These are phyloP conservation scores for Eremophila alpestris DNA, from an alignment of 2,797 vertebrate genomes.

Conservation along the genomic window DNA sequence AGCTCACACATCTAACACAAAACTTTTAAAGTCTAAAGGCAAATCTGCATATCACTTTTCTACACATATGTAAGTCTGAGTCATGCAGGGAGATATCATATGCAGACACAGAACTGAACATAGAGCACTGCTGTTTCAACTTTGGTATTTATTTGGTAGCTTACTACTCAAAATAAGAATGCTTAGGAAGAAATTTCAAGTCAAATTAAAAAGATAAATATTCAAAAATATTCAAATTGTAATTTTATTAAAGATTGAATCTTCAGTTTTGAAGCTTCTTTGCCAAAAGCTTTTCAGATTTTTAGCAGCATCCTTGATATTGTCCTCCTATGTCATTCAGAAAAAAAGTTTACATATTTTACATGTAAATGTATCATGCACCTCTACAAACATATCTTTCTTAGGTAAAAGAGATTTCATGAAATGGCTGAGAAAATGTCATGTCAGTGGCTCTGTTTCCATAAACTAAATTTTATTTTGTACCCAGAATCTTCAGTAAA, in stretches of 20 bases:
- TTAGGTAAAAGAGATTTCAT: neutral
- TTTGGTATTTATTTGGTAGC: neutral
- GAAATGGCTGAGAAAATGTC: neutral
- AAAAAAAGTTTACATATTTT: neutral
- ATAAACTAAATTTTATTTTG: neutral
- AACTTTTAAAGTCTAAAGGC: neutral
- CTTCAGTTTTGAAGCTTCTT: neutral
- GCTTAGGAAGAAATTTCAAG: neutral
- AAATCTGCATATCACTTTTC: neutral
- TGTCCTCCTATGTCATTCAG: neutral
- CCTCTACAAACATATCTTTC: neutral
- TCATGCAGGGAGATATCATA: accelerated
- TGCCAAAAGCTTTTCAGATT: neutral
- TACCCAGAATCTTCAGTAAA: neutral
- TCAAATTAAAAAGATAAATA: neutral
- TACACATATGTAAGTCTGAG: neutral
- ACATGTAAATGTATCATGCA: neutral
- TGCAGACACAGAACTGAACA: neutral
- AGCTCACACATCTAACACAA: neutral
- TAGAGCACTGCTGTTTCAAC: neutral
- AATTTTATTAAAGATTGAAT: neutral
- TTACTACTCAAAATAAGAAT: neutral
- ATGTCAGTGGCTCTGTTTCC: neutral
- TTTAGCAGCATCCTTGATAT: neutral
- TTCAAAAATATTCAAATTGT: neutral